A percentile compares a stretch with the other conserved stretches of the same genome.
These are phyloP conservation scores for Pygocentrus nattereri DNA, from an alignment of 2,797 vertebrate species.

Conservation along the genomic window DNA sequence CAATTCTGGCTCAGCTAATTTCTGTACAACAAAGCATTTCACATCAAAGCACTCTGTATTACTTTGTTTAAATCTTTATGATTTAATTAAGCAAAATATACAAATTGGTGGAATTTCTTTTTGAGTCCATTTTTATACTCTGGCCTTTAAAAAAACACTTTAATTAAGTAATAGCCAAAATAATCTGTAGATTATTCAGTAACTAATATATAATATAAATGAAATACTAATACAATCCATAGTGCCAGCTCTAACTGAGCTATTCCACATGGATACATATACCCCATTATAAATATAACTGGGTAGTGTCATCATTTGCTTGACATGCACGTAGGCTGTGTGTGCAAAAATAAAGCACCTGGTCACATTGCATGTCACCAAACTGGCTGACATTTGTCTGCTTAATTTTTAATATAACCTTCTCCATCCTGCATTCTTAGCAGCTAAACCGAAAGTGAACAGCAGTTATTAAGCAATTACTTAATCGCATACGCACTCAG, in stretches of 20 bases:
- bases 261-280: neutral
- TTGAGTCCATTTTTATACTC: no score
- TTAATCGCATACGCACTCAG: conserved; percentile 46
- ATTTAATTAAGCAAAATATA: no score
- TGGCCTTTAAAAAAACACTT: no score
- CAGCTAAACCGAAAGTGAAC: conserved; percentile 32
- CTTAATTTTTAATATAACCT: neutral
- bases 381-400: neutral
- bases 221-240: neutral
- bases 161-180: no score
- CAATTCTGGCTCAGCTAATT: no score
- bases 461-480: conserved; percentile 48
- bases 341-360: conserved; percentile 3
- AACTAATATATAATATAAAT: no score
- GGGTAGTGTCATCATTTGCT: neutral
- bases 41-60: no score
- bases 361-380: neutral
- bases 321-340: neutral
- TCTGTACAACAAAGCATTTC: no score
- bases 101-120: no score
- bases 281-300: neutral
- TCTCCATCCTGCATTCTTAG: neutral
- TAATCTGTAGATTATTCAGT: neutral
- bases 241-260: neutral
- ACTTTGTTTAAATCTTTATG: no score